A percentile compares a stretch with the other conserved stretches of the same genome.
These are phyloP conservation scores for Acrocera orbiculus DNA, from an alignment of 2,888 invertebrate species.

Conservation along the genomic window DNA sequence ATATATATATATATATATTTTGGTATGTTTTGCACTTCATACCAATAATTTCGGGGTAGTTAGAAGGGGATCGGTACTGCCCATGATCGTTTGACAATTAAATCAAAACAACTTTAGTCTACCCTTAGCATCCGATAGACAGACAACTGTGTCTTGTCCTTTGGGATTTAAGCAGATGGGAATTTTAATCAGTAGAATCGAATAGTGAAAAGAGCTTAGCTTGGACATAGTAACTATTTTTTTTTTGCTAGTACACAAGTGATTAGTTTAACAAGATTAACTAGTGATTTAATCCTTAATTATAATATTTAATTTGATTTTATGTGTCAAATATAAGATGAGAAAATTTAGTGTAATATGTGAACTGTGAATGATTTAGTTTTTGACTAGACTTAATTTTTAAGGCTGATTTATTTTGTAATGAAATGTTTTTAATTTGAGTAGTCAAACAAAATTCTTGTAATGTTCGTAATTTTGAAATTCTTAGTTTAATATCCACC, in stretches of 20 bases:
- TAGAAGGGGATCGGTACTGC: constrained; percentile 17
- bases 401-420: neutral
- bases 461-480: too few species aligned
- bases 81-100: constrained; percentile 24
- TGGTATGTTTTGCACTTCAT: too few species aligned
- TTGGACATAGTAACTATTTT: neutral
- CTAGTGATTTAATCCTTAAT: too few species aligned
- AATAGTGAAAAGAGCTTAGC: neutral
- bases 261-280: neutral
- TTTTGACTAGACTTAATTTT: neutral
- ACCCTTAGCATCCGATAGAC: constrained; percentile 7
- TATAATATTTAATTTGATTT: too few species aligned
- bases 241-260: neutral
- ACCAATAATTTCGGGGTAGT: too few species aligned
- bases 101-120: constrained; percentile 18
- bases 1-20: too few species aligned
- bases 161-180: constrained; percentile 1
- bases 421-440: too few species aligned
- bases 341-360: neutral
- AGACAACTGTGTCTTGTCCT: constrained; percentile 5
- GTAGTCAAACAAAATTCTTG: too few species aligned
- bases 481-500: too few species aligned
- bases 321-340: too few species aligned
- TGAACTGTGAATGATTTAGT: neutral
- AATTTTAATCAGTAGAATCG: neutral